Base-by-base conservation (phyloP, 2,888 invertebrate species). In the Lasioglossum morio region DNA sequence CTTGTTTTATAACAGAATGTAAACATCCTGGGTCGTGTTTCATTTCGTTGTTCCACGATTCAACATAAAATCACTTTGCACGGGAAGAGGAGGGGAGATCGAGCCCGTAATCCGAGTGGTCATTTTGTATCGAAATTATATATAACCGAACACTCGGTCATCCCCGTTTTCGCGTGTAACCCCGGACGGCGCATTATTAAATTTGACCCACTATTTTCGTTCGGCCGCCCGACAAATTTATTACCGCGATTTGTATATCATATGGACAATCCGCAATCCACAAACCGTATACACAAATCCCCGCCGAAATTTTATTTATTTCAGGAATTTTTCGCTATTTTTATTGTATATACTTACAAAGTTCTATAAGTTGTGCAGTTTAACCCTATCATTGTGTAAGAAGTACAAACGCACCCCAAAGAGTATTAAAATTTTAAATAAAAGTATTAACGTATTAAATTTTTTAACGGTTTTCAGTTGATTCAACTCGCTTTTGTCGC, bases 61-160 rank as follows among this genome's bases (percentile, higher is more conserved):
- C 7, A 16, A 16, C 57, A 27, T 43, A 34, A 82, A 80, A 74
- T 82, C 74, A 46, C 37, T 46, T 8, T 27, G 46, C 3, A 27
- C 14, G 12, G 27, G 2, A 40, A 10, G 30, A 10, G 4, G 4
- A n/a, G 12, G 57, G 12, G 27, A 12, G 4, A n/a, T 7, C 34
- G 19, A 66, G n/a, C 14, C 10, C 23, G 70, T 48, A 74, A 70
- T 30, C 23, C 72, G 57, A 34, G 46, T 12, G 81, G 27, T 30
- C 30, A n/a, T 76, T 81, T 76, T 53, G 37, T 60, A 53, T 72
- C 37, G 70, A 60, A 72, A 83, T 81, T 72, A 83, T 40, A 76
- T 81, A 8, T 23, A 46, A 76, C 34, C 72, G 4, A 72, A 19
- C 46, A 46, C 19, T 76, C 75, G 57, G 37, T 46, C 43, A 63